phyloP scores from a whole-genome alignment of 2,888 invertebrate genomes.

The Campaea margaritaria region DNA sequence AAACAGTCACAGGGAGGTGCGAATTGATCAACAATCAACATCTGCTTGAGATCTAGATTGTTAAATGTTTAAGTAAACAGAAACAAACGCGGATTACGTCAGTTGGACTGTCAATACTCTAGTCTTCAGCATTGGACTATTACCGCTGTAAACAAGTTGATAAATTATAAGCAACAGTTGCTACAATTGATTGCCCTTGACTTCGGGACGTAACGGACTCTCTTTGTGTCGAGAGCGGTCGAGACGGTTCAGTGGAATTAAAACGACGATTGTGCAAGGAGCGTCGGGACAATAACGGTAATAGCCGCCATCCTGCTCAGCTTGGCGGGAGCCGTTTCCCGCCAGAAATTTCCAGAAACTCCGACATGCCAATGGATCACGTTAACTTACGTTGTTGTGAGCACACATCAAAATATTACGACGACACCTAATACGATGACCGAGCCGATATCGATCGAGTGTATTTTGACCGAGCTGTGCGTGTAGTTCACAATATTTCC shows the following conservation, averaged over 20 bases:
- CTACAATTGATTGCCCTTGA: slow-evolving; percentile 31
- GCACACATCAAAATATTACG: slow-evolving; percentile 33
- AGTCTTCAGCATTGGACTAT: background rate
- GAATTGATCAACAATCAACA: slow-evolving; percentile 42
- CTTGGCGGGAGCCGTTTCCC: slow-evolving; percentile 61
- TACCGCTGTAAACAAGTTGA: slow-evolving; percentile 7
- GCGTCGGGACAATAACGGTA: slow-evolving; percentile 66
- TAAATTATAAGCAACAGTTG: slow-evolving; percentile 4
- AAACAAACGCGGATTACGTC: slow-evolving; percentile 4
- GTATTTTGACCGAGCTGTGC: no score
- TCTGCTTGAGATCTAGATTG: slow-evolving; percentile 16
- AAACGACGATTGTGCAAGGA: slow-evolving; percentile 58
- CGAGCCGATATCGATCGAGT: slow-evolving; percentile 18
- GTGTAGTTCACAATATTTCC: background rate
- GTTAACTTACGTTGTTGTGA: no score
- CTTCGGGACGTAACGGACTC: slow-evolving; percentile 25
- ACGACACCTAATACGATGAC: slow-evolving; percentile 15
- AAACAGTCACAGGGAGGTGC: slow-evolving; percentile 44
- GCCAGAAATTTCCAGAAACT: slow-evolving; percentile 80
- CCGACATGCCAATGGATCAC: slow-evolving; percentile 40
- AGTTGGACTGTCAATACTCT: background rate
- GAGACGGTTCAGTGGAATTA: slow-evolving; percentile 46
- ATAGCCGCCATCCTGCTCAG: slow-evolving; percentile 72
- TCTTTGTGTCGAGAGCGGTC: slow-evolving; percentile 23
- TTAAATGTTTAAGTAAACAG: slow-evolving; percentile 16